phyloP scores from a whole-genome alignment of 2,888 invertebrate genomes.

The Dryocosmus kuriphilus region DNA sequence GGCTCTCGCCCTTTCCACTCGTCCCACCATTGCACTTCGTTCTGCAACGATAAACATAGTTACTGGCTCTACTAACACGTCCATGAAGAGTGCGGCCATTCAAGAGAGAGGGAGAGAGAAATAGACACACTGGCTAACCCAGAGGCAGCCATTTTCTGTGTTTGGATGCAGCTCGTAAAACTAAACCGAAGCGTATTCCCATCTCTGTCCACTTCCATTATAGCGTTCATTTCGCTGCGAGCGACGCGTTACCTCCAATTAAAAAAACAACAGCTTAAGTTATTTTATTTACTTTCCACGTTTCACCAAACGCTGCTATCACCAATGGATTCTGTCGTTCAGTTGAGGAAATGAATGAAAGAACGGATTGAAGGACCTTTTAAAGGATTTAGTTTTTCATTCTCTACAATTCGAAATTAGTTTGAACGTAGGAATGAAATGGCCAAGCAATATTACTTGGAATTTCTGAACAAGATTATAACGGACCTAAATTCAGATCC shows the following conservation, averaged over 20 bases:
- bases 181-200: conserved; percentile 49
- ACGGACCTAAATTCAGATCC: too few species aligned
- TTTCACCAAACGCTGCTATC: background rate
- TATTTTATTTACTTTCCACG: conserved; percentile 17
- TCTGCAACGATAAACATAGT: conserved; percentile 64
- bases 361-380: background rate
- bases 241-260: conserved; percentile 51
- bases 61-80: conserved; percentile 59
- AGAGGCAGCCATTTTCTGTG: conserved; percentile 52
- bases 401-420: too few species aligned
- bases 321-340: background rate
- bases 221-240: conserved; percentile 52
- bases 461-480: too few species aligned
- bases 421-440: too few species aligned
- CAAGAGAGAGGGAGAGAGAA: conserved; percentile 40
- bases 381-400: background rate
- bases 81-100: conserved; percentile 40
- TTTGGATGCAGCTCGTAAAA: conserved; percentile 57
- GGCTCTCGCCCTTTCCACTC: conserved; percentile 51
- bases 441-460: too few species aligned
- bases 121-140: conserved; percentile 42
- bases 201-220: conserved; percentile 51
- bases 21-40: conserved; percentile 59
- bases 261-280: conserved; percentile 11
- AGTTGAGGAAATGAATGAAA: background rate